Evolutionary conservation across 1,140 invertebrate species (phyloP), one percentile per base, ranked within the genome.

Genomic region (Druon quercuslanigerum): DNA sequence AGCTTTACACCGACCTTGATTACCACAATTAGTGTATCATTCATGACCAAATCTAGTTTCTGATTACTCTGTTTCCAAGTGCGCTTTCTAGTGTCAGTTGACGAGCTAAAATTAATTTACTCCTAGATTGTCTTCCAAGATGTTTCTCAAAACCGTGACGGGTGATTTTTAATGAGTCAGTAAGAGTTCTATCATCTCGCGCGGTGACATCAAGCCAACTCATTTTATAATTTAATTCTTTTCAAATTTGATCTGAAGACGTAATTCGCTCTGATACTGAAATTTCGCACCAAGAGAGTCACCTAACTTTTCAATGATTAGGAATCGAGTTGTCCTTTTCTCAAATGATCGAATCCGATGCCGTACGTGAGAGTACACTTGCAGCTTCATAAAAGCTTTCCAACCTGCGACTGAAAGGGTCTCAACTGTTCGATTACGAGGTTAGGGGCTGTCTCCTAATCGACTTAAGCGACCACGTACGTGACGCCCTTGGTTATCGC

Each of bases 401-500:
- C 14, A 66, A 57, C 25, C 25, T 66, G 33, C 14, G n/a, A 54
- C 52, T 54, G 52, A 54, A 7, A 17, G 52, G n/a, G 60, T 66
- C 60, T 66, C 60, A 33, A 66, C 60, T 66, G 60, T 66, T 66
- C 60, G 60, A 66, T 66, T 40, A 66, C 60, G 25, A 66, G 60
- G 25, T 66, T 66, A 66, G 60, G 25, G 60, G 33, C 12, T 66
- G 20, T 66, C 60, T 66, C 14, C 60, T 66, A 66, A 66, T 66
- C 60, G 60, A 66, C 33, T 66, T 66, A 66, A 66, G 25, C 25
- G 14, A 66, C 60, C 60, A 66, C 60, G 60, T 66, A 66, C 60
- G 60, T 66, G 60, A 66, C 60, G 60, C 60, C 25, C 60, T 66
- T 40, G 60, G 60, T 66, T 66, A 66, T 66, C 60, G 25, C 60